Evolutionary conservation across 2,797 vertebrate species (phyloP).

Genomic region (Intellagama lesueurii): DNA sequence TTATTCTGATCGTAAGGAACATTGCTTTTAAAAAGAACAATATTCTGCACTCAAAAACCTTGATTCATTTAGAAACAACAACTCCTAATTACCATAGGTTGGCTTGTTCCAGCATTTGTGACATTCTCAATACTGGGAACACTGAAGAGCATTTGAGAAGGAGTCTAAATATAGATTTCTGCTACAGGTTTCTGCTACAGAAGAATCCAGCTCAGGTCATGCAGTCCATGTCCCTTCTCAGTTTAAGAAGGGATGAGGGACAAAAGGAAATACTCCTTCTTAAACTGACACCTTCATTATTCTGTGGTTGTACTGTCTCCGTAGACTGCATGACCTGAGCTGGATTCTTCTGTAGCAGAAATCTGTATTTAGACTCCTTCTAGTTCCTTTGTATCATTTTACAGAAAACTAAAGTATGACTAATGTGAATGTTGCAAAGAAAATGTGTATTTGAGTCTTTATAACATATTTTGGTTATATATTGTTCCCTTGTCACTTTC

Average conservation of each 20-base stretch:
- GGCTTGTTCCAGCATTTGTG: conserved; percentile 28
- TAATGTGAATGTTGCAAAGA: conserved; percentile 25
- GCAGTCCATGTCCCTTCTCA: background rate
- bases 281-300: background rate
- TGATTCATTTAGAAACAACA: background rate
- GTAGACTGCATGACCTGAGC: background rate
- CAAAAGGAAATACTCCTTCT: background rate
- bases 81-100: conserved; percentile 7
- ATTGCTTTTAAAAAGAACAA: background rate
- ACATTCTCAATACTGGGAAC: conserved; percentile 22
- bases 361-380: background rate
- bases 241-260: background rate
- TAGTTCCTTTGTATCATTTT: background rate
- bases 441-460: conserved; percentile 12
- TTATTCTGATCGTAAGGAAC: no score
- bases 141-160: conserved; percentile 32
- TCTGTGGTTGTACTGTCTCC: background rate
- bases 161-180: background rate
- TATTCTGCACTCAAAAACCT: background rate
- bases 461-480: background rate
- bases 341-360: background rate
- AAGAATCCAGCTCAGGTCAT: background rate
- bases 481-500: conserved; percentile 20
- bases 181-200: background rate
- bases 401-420: background rate